Conservation (phyloP, 2,888 invertebrate species). For the Drosophila subsilvestris region DNA sequence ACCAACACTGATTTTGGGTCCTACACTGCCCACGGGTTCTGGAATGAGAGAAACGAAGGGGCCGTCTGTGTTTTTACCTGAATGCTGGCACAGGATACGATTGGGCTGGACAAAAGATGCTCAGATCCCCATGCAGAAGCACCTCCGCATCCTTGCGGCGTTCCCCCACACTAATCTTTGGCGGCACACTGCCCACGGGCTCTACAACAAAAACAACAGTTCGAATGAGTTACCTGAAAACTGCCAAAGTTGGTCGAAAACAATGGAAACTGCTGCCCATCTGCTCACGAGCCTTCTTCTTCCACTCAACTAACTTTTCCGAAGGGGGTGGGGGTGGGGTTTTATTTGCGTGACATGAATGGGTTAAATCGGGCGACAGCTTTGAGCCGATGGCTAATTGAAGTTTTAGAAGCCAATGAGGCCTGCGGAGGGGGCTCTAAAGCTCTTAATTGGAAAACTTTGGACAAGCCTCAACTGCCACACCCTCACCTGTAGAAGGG, state of each 20-base stretch:
- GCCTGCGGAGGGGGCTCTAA: conserved; percentile 48
- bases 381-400: conserved; percentile 50
- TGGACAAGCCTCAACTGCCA: conserved; percentile 60
- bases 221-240: conserved; percentile 45
- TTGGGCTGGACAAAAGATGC: conserved; percentile 90
- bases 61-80: conserved; percentile 85
- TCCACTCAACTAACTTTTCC: conserved; percentile 24
- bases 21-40: conserved; percentile 86
- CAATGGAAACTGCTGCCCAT: conserved; percentile 10
- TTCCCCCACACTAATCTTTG: conserved; percentile 86
- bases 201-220: conserved; percentile 82
- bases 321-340: no score
- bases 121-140: conserved; percentile 84
- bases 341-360: conserved; percentile 53
- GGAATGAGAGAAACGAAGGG: conserved; percentile 15
- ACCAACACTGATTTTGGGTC: conserved; percentile 88
- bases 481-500: conserved; percentile 81
- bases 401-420: conserved; percentile 54
- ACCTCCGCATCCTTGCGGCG: conserved; percentile 86
- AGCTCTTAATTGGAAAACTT: conserved; percentile 48
- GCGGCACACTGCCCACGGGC: conserved; percentile 86
- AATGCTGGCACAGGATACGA: conserved; percentile 90
- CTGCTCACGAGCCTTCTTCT: not conserved
- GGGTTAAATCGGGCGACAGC: conserved; percentile 51
- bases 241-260: conserved; percentile 48